Evolutionary conservation across 2,888 invertebrate genomes (phyloP), one percentile per base, ranked within the genome.

Genomic region (Omphaloscelis lunosa): DNA sequence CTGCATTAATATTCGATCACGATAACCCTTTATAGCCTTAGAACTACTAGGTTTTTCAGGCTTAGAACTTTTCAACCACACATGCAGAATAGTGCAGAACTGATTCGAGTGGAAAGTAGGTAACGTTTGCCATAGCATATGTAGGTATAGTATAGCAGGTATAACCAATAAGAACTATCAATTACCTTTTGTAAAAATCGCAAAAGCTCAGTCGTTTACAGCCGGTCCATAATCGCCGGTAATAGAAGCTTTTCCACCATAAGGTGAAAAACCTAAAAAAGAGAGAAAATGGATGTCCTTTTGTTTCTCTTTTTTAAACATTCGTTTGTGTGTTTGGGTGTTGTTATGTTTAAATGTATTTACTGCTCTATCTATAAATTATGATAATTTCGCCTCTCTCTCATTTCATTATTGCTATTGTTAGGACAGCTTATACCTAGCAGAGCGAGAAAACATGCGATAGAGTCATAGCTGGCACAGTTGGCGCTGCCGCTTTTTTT

Each of bases 401-500:
- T 29, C 8, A 27, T n/a, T 34, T 9, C 41, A 45, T 72, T 72
- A 72, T 34, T 58, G 45, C 6, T 29, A 34, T n/a, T 72, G 17
- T 56, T 56, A 17, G 51, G 39, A 27, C 20, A 12, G 39, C 65
- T 69, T 58, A 53, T 65, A 39, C n/a, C 59, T 66, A 68, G 53
- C 20, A 70, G 70, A 68, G 56, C 23, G 12, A 72, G 61, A 70
- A 72, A 74, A 51, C 23, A 59, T 63, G 48, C 17, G 68, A 82
- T 75, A 72, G 66, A 78, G 61, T 71, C 72, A 69, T 72, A 69
- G 69, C 58, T 34, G 69, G 63, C 66, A 27, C 69, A 72, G 76
- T 75, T 80, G 72, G n/a, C 63, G 79, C 73, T 80, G 82, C 85
- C 72, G 66, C 71, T 76, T 83, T 90, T 90, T 89, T 89, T 79